A percentile compares a stretch with the other conserved stretches of the same genome.
phyloP scores from a whole-genome alignment of 2,797 vertebrate species.

The Toxotes lorentzi region DNA sequence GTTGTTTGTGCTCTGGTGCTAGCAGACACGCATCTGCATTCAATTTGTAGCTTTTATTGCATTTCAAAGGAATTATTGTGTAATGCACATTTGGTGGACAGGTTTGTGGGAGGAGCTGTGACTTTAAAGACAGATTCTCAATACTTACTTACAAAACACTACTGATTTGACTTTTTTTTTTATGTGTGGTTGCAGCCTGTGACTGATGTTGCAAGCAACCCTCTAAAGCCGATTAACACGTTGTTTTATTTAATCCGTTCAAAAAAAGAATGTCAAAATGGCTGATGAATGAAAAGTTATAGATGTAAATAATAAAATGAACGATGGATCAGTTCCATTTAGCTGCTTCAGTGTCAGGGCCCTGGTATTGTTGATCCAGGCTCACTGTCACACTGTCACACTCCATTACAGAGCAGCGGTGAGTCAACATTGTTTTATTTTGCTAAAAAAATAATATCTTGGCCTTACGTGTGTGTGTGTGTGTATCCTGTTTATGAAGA shows the following conservation, averaged over 20 bases:
- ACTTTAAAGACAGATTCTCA: background rate
- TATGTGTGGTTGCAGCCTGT: background rate
- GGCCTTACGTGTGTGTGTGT: slow-evolving; percentile 21
- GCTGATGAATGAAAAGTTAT: no score
- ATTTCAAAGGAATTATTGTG: background rate
- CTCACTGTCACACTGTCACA: background rate
- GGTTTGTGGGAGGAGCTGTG: background rate
- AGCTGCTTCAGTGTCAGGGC: background rate
- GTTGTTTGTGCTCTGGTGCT: background rate
- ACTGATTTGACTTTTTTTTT: background rate
- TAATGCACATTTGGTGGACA: background rate
- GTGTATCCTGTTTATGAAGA: slow-evolving; percentile 71
- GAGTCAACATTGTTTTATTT: background rate
- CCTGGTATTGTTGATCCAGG: background rate
- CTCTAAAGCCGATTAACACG: background rate
- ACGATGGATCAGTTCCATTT: background rate
- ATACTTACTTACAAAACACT: no score
- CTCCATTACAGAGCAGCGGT: background rate
- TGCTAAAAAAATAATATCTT: slow-evolving; percentile 12
- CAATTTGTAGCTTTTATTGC: background rate
- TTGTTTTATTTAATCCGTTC: background rate
- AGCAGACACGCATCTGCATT: background rate
- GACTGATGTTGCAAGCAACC: background rate
- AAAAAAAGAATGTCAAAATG: no score
- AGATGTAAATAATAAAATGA: background rate